Evolutionary conservation across 2,797 vertebrate species (phyloP).

Genomic region (Todus mexicanus): DNA sequence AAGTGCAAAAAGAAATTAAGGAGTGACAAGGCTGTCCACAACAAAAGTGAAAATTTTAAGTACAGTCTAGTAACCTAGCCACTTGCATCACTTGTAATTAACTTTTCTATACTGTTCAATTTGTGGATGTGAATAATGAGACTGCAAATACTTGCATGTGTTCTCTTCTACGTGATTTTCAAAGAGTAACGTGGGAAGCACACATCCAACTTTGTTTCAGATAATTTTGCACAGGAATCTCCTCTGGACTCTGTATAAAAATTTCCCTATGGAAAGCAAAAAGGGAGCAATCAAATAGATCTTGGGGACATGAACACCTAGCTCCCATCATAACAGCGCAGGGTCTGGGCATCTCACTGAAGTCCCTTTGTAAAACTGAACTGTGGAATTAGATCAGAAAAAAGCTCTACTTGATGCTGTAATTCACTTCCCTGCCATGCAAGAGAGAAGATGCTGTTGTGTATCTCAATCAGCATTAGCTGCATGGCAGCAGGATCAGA

Average conservation of each 20-base stretch:
- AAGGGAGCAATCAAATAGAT: background rate
- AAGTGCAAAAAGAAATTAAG: too few relatives aligned
- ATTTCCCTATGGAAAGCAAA: accelerated
- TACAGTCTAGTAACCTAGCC: background rate
- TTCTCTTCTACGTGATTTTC: background rate
- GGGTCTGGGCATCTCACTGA: background rate
- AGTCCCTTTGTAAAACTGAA: background rate
- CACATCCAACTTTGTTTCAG: background rate
- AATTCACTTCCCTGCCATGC: background rate
- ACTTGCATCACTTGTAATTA: background rate
- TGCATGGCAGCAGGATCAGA: background rate
- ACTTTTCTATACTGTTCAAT: background rate
- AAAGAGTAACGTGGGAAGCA: background rate
- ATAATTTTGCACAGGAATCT: background rate
- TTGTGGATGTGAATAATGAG: background rate
- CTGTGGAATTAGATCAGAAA: background rate
- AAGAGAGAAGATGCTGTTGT: background rate
- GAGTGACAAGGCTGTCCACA: too few relatives aligned
- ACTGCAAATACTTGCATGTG: background rate
- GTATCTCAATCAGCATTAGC: background rate
- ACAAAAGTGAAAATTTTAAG: background rate
- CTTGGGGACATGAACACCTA: background rate
- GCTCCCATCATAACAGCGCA: accelerated
- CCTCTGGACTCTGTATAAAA: background rate
- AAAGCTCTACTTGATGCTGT: background rate